A percentile compares a stretch with the other conserved stretches of the same genome.
These are phyloP conservation scores for Helicoverpa zea DNA, from an alignment of 1,140 invertebrate genomes.

Conservation along the genomic window DNA sequence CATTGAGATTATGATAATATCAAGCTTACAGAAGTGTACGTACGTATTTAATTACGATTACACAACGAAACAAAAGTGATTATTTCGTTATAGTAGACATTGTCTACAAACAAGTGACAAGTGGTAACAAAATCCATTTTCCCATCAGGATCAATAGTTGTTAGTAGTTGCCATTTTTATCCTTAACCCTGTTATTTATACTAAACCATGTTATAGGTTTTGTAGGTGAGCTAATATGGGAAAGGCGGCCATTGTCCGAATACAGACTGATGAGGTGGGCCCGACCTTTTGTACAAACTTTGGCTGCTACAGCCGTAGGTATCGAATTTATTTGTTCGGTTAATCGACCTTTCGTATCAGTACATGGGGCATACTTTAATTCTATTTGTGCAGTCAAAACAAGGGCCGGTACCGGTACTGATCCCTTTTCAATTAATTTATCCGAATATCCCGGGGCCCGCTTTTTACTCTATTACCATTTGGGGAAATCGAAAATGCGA, in stretches of 20 bases:
- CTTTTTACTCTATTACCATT: slow-evolving; percentile 60
- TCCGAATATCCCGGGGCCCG: slow-evolving; percentile 54
- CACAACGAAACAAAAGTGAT: no score
- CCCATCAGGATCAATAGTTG: background rate
- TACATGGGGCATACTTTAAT: slow-evolving; percentile 63
- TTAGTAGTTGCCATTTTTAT: background rate
- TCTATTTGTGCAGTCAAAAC: slow-evolving; percentile 69
- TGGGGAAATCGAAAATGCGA: slow-evolving; percentile 54
- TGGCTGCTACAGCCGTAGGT: slow-evolving; percentile 7
- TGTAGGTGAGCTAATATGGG: background rate
- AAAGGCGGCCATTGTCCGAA: background rate
- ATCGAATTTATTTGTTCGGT: slow-evolving; percentile 54
- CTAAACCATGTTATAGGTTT: background rate
- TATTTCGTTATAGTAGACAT: no score
- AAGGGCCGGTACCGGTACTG: slow-evolving; percentile 56
- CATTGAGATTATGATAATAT: background rate
- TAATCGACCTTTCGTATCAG: slow-evolving; percentile 62
- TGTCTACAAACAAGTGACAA: no score
- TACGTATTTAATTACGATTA: no score
- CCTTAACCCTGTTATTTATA: background rate
- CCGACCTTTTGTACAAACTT: slow-evolving; percentile 6
- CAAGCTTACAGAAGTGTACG: no score
- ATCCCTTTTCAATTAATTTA: slow-evolving; percentile 69
- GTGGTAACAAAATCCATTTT: no score
- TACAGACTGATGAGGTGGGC: background rate